phyloP scores from a whole-genome alignment of 2,113 vertebrate species.

The Cyphomyrus discorhynchus region DNA sequence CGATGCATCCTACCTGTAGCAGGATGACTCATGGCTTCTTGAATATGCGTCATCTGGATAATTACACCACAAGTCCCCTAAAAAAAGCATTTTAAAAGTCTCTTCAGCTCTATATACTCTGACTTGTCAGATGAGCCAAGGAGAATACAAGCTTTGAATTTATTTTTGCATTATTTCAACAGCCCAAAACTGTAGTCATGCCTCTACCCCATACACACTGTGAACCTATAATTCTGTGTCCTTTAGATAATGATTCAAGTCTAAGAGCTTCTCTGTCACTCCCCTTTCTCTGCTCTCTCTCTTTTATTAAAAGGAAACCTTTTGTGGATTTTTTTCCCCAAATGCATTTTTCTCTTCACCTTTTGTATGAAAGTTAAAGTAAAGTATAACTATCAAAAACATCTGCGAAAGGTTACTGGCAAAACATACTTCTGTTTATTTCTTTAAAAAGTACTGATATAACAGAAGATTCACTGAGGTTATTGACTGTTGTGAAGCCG shows the following conservation, averaged over 20 bases:
- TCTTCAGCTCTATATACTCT: background rate
- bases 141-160: background rate
- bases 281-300: background rate
- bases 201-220: background rate
- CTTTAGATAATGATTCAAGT: background rate
- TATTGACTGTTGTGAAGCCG: background rate
- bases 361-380: background rate
- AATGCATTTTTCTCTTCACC: background rate
- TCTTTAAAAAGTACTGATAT: background rate
- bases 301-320: background rate
- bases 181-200: background rate
- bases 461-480: background rate
- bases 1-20: background rate
- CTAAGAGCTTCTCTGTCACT: background rate
- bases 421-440: background rate
- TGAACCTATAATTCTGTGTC: background rate
- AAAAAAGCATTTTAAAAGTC: background rate
- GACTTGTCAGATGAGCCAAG: background rate
- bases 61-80: background rate
- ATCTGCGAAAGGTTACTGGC: background rate
- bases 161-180: background rate
- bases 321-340: background rate
- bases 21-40: background rate
- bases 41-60: slow-evolving; percentile 20
- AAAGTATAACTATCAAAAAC: background rate